Conservation (phyloP, 2,888 invertebrate species). For the Rhagonycha lutea region DNA sequence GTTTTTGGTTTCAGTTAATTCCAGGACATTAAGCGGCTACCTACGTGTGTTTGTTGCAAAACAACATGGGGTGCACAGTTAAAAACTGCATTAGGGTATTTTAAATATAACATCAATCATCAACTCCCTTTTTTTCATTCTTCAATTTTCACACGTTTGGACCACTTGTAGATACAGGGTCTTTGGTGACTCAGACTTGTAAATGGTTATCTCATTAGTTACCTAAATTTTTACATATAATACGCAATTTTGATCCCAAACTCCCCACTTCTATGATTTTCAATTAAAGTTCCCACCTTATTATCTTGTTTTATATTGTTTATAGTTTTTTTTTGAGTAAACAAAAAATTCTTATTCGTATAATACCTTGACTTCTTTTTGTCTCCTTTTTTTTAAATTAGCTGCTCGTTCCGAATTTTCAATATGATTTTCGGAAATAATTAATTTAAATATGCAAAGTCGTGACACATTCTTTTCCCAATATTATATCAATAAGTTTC, state of each 20-base stretch:
- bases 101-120: neutral
- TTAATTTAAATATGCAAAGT: neutral
- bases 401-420: neutral
- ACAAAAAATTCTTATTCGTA: neutral
- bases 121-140: neutral
- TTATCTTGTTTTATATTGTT: neutral
- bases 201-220: neutral
- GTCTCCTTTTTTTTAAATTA: neutral
- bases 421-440: neutral
- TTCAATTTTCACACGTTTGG: neutral
- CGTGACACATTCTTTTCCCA: neutral
- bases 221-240: neutral
- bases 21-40: neutral
- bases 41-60: neutral
- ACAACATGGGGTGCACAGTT: neutral
- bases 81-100: neutral
- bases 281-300: neutral
- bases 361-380: neutral
- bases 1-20: no score
- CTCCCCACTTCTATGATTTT: neutral
- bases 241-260: no score
- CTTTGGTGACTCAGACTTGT: neutral
- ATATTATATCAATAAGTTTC: neutral
- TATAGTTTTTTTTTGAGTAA: neutral
- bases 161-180: neutral